These are phyloP conservation scores for Acleris holmiana DNA, from an alignment of 2,888 invertebrate genomes.

Conservation along the genomic window DNA sequence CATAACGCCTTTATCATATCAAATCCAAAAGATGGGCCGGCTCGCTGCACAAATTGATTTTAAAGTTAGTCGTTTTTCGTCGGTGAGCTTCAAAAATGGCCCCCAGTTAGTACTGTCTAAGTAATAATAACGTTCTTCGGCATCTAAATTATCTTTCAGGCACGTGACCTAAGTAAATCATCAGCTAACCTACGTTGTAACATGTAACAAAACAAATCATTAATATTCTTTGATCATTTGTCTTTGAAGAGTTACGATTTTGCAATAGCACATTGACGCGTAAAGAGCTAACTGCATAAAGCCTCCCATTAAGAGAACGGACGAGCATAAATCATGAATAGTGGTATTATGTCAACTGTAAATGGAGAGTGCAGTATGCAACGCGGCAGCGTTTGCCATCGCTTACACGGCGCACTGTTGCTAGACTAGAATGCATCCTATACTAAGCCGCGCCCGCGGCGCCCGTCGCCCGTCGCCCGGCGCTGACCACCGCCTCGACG, in stretches of 20 bases:
- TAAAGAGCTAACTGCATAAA: slow-evolving; percentile 36
- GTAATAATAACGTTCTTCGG: neutral
- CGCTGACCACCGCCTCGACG: too few relatives aligned
- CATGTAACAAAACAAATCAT: slow-evolving; percentile 38
- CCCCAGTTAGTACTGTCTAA: too few relatives aligned
- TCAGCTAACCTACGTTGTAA: slow-evolving; percentile 32
- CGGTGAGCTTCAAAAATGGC: too few relatives aligned
- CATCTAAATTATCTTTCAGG: slow-evolving; percentile 4
- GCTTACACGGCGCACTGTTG: slow-evolving; percentile 27
- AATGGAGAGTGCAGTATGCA: slow-evolving; percentile 42
- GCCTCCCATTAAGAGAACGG: slow-evolving; percentile 39
- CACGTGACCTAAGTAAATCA: slow-evolving; percentile 16
- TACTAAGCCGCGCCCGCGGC: too few relatives aligned
- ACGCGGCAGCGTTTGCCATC: slow-evolving; percentile 28
- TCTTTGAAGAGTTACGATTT: slow-evolving; percentile 38
- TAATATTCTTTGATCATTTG: slow-evolving; percentile 40
- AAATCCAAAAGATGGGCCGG: too few relatives aligned
- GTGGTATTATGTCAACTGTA: slow-evolving; percentile 41
- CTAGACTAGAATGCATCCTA: neutral
- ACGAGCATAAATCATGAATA: slow-evolving; percentile 43
- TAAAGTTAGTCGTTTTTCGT: too few relatives aligned
- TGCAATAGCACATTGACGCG: slow-evolving; percentile 38
- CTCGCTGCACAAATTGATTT: too few relatives aligned
- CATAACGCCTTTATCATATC: too few relatives aligned
- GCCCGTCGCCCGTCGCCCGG: too few relatives aligned